A percentile compares a stretch with the other conserved stretches of the same genome.
phyloP scores from a whole-genome alignment of 64 coral and sea anemone species.

The Stichodactyla mertensii region DNA sequence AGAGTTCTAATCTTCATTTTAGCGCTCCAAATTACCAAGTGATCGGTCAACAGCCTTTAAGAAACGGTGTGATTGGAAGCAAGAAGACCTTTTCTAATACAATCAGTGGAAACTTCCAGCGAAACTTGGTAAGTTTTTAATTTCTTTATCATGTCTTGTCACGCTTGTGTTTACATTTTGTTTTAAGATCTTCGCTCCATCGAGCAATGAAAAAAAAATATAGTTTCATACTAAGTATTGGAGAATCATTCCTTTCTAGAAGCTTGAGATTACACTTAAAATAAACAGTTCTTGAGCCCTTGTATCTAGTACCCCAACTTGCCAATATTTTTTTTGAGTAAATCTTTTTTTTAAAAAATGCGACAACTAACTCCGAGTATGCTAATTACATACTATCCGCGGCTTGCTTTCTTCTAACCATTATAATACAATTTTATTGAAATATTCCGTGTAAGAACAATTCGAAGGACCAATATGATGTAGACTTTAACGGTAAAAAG shows the following conservation, averaged over 20 bases:
- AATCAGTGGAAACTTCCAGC: neutral
- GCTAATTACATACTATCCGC: no score
- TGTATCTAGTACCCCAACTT: neutral
- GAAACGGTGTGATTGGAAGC: slow-evolving; percentile 12
- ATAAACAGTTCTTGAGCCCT: no score
- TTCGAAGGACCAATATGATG: neutral
- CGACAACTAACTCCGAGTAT: no score
- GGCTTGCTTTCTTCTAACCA: neutral
- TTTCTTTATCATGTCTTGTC: neutral
- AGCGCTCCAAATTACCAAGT: slow-evolving; percentile 40
- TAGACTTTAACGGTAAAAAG: neutral
- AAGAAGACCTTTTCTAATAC: neutral
- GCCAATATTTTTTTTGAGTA: neutral
- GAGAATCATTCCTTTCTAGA: neutral
- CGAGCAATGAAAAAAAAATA: neutral
- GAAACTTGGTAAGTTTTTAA: slow-evolving; percentile 18
- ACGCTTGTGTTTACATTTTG: slow-evolving; percentile 13
- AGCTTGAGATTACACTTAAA: neutral
- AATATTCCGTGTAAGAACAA: neutral
- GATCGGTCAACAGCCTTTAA: slow-evolving; percentile 15
- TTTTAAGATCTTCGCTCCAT: neutral
- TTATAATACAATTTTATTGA: neutral
- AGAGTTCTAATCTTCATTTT: slow-evolving; percentile 63
- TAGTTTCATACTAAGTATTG: neutral
- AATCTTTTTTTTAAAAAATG: neutral